Conservation (phyloP, 2,113 vertebrate genomes). For the Anarhynchus alexandrinus region DNA sequence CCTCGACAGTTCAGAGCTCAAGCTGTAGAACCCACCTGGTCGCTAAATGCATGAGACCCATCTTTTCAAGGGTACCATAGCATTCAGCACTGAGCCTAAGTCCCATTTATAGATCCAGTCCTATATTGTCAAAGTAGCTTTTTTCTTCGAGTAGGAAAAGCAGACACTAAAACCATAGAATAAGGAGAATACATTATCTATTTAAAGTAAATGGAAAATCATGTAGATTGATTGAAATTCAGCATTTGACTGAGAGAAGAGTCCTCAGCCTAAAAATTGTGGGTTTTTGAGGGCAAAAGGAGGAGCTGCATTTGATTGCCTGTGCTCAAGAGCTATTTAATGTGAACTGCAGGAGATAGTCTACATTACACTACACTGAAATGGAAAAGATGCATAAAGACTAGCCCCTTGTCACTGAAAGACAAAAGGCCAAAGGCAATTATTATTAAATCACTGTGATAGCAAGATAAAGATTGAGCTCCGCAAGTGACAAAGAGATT, state of each 20-base stretch:
- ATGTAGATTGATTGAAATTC: neutral
- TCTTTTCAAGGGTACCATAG: neutral
- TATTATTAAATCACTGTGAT: slow-evolving; percentile 3
- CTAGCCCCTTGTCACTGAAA: neutral
- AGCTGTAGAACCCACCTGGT: neutral
- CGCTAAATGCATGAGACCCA: neutral
- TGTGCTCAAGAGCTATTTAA: neutral
- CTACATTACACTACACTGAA: neutral
- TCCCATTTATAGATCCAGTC: neutral
- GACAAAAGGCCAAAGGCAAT: slow-evolving; percentile 3
- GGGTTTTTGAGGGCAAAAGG: neutral
- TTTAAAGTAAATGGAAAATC: slow-evolving; percentile 19
- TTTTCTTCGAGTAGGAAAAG: neutral
- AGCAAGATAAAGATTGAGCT: neutral
- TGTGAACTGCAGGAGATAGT: neutral
- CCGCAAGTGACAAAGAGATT: neutral
- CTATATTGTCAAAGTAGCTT: neutral
- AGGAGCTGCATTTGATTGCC: neutral
- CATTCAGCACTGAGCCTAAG: neutral
- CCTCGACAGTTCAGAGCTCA: neutral
- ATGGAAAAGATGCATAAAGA: neutral
- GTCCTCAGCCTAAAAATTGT: neutral
- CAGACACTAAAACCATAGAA: neutral
- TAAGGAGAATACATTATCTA: neutral
- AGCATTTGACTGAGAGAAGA: neutral